phyloP scores from a whole-genome alignment of 2,797 vertebrate genomes.

The Pangasius djambal region DNA sequence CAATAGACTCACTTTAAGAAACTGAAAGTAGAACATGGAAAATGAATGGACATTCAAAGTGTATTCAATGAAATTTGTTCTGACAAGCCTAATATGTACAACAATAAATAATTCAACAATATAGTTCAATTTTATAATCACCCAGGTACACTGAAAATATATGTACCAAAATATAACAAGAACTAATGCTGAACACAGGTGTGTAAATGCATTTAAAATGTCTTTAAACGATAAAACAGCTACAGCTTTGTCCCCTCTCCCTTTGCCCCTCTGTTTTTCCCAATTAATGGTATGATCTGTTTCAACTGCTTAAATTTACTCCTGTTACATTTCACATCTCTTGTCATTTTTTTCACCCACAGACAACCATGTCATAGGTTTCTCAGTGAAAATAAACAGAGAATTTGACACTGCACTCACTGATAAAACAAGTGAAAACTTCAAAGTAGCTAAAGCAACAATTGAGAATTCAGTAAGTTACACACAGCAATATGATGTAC shows the following conservation, averaged over 20 bases:
- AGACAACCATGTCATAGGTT: not conserved
- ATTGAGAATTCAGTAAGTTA: conserved; percentile 28
- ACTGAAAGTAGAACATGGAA: no score
- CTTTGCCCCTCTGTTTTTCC: not conserved
- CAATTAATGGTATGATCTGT: not conserved
- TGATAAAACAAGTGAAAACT: not conserved
- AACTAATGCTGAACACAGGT: not conserved
- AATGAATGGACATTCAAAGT: no score
- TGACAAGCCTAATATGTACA: not conserved
- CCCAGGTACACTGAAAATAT: not conserved
- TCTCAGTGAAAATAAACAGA: conserved; percentile 26
- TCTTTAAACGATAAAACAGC: not conserved
- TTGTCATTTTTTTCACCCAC: not conserved
- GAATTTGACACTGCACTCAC: conserved; percentile 4
- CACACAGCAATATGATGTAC: not conserved
- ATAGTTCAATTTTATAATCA: not conserved
- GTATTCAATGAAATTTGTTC: not conserved
- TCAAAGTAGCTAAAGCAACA: not conserved
- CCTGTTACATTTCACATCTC: not conserved
- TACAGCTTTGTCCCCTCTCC: not conserved
- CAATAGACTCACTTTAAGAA: no score
- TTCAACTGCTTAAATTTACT: not conserved
- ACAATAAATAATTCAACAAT: not conserved
- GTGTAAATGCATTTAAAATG: not conserved
- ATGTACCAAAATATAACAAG: not conserved